Evolutionary conservation across 2,888 invertebrate genomes (phyloP).

Genomic region (Tortrix viridana): DNA sequence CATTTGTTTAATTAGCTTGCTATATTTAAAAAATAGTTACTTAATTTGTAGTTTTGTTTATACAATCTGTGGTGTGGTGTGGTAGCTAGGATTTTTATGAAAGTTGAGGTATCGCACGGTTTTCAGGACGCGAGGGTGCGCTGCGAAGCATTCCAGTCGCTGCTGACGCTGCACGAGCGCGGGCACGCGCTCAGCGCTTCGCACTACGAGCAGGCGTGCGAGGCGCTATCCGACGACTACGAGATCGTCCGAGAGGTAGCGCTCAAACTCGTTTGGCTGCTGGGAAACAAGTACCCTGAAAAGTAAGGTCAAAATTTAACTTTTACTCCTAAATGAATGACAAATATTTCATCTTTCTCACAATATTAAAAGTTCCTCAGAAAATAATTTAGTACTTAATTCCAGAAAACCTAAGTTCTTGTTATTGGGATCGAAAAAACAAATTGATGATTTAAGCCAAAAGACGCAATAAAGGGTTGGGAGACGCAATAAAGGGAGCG

Average conservation of each 20-base stretch:
- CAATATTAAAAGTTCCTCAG: no score
- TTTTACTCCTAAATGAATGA: no score
- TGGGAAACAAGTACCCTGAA: conserved; percentile 95
- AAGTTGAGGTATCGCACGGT: not conserved
- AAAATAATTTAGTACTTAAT: no score
- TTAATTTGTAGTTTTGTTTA: no score
- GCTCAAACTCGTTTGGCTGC: conserved; percentile 92
- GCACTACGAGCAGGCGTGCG: conserved; percentile 86
- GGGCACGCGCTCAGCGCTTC: conserved; percentile 90
- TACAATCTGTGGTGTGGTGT: no score
- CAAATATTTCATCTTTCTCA: no score
- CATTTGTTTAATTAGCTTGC: not conserved
- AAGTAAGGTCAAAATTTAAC: conserved; percentile 79
- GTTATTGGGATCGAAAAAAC: no score
- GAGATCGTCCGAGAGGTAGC: conserved; percentile 96
- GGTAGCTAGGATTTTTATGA: no score
- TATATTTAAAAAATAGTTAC: not conserved
- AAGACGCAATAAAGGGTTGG: no score
- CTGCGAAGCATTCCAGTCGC: conserved; percentile 93
- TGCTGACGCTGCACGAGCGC: conserved; percentile 92
- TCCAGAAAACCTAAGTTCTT: no score
- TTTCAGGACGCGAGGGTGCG: conserved; percentile 94
- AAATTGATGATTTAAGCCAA: no score
- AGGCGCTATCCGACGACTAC: conserved; percentile 95
- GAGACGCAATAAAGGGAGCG: no score